A percentile compares a stretch with the other conserved stretches of the same genome.
Conservation (phyloP, 2,797 vertebrate genomes). For the Catharus ustulatus region DNA sequence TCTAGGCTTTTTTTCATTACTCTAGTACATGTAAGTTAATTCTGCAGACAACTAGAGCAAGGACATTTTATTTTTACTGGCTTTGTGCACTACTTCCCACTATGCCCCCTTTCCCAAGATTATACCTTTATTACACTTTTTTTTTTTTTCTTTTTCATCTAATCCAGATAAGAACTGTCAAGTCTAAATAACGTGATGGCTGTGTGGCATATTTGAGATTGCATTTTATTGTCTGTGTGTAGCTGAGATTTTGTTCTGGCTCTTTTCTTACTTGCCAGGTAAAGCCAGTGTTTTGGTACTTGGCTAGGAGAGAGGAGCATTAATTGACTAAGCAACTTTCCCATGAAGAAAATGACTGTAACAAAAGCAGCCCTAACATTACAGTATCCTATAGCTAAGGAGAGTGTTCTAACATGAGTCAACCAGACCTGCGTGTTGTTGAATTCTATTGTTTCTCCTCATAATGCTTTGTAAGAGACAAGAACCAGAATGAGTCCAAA, state of each 20-base stretch:
- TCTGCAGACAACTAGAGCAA: neutral
- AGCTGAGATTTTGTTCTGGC: neutral
- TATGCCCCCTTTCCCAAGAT: accelerated
- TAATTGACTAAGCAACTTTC: neutral
- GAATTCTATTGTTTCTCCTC: neutral
- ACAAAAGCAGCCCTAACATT: neutral
- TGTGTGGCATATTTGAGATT: neutral
- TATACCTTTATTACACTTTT: neutral
- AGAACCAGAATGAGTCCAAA: neutral
- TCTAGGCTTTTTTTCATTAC: neutral
- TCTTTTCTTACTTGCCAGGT: neutral
- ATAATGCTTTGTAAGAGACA: neutral
- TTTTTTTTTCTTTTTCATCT: neutral
- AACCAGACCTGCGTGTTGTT: neutral
- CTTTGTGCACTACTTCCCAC: neutral
- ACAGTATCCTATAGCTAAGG: neutral
- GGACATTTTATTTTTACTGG: neutral
- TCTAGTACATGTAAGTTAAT: neutral
- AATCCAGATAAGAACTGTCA: neutral
- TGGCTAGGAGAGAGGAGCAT: neutral
- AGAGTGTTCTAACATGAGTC: neutral
- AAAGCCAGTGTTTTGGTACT: neutral
- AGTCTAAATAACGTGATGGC: neutral
- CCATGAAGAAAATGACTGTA: neutral
- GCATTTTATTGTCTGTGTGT: neutral